These are phyloP conservation scores for Ctenoplectra terminalis DNA, from an alignment of 1,140 invertebrate genomes.

Conservation along the genomic window DNA sequence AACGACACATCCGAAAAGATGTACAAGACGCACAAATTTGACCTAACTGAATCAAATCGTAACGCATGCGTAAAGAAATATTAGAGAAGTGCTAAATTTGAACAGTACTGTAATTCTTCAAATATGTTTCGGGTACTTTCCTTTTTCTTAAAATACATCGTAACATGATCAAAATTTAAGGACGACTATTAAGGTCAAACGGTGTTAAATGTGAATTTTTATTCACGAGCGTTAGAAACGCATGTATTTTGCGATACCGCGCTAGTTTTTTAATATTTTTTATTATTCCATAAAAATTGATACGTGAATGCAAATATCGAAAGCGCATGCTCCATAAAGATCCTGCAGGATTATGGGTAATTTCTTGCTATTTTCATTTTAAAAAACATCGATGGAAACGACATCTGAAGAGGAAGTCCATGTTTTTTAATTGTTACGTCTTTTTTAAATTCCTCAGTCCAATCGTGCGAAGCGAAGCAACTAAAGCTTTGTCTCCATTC, in stretches of 20 bases:
- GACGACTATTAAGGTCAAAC: no score
- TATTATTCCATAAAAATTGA: not conserved
- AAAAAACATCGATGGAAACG: no score
- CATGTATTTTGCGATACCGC: not conserved
- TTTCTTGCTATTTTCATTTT: conserved; percentile 35
- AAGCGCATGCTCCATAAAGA: not conserved
- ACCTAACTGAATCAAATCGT: not conserved
- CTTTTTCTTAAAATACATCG: not conserved
- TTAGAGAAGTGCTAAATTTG: not conserved
- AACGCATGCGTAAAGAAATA: not conserved
- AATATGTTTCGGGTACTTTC: not conserved
- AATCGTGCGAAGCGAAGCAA: not conserved
- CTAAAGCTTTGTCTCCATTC: not conserved
- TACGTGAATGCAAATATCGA: not conserved
- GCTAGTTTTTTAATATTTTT: not conserved
- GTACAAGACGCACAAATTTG: not conserved
- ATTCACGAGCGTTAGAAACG: no score
- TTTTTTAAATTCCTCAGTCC: no score
- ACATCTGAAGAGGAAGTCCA: not conserved
- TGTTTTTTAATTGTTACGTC: not conserved
- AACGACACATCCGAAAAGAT: not conserved
- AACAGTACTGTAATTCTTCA: not conserved
- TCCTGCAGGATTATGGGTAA: conserved; percentile 34
- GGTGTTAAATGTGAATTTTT: not conserved
- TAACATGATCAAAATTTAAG: not conserved